Evolutionary conservation across 2,113 vertebrate species (phyloP).

Genomic region (Rhinoderma darwinii): DNA sequence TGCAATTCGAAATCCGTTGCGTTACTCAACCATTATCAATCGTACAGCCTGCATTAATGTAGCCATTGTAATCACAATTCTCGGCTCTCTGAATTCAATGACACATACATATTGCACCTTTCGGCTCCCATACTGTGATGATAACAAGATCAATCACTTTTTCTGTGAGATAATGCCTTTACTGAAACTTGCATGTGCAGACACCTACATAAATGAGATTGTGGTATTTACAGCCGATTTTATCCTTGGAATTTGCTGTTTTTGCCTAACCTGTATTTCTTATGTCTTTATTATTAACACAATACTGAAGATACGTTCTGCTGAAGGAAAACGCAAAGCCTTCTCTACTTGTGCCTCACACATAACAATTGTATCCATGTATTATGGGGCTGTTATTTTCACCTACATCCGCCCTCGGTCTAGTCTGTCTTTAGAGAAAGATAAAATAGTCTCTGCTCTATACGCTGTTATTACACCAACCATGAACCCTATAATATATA

Average conservation of each 20-base stretch:
- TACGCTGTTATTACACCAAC: slow-evolving; percentile 40
- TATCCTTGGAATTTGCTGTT: slow-evolving; percentile 63
- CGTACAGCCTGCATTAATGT: slow-evolving; percentile 47
- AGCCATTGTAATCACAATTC: slow-evolving; percentile 56
- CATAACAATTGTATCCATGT: slow-evolving; percentile 60
- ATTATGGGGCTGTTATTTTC: slow-evolving; percentile 43
- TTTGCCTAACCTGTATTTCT: slow-evolving; percentile 63
- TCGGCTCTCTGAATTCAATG: slow-evolving; percentile 61
- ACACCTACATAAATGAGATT: slow-evolving; percentile 62
- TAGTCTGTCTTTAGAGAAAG: slow-evolving; percentile 31
- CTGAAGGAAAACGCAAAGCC: slow-evolving; percentile 64
- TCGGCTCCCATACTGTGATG: slow-evolving; percentile 62
- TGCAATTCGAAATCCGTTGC: slow-evolving; percentile 64
- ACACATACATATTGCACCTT: slow-evolving; percentile 65
- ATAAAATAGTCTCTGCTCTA: slow-evolving; percentile 32
- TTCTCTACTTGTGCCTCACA: slow-evolving; percentile 68
- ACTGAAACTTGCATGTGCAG: slow-evolving; percentile 64
- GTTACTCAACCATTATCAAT: slow-evolving; percentile 62
- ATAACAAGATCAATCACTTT: slow-evolving; percentile 65
- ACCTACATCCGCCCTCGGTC: slow-evolving; percentile 39
- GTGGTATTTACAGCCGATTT: slow-evolving; percentile 64
- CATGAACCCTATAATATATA: slow-evolving; percentile 37
- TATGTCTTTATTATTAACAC: slow-evolving; percentile 63
- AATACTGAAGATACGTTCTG: slow-evolving; percentile 60
- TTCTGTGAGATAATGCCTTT: slow-evolving; percentile 67